phyloP scores from a whole-genome alignment of 2,113 vertebrate species.

The Entomyzon cyanotis region DNA sequence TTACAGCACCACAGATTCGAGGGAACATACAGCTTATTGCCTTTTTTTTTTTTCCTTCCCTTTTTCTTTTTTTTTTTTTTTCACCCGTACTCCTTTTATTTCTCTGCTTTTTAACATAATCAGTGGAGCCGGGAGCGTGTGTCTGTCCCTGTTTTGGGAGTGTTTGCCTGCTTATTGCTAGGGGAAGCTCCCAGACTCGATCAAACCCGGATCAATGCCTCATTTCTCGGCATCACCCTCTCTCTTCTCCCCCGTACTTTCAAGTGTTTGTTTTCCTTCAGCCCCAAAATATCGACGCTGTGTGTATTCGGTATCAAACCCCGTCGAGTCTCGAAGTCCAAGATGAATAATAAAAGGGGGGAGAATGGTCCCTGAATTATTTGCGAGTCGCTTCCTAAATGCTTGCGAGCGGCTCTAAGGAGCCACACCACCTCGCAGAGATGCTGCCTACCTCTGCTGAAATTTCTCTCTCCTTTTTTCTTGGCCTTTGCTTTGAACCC shows the following conservation, averaged over 20 bases:
- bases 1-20: conserved; percentile 21
- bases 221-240: conserved; percentile 4
- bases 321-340: neutral
- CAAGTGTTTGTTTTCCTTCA: neutral
- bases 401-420: neutral
- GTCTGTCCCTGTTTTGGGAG: neutral
- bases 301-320: neutral
- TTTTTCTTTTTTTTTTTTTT: neutral
- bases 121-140: neutral
- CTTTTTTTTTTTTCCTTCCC: no score
- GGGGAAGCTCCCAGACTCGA: conserved; percentile 8
- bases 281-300: neutral
- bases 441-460: conserved; percentile 27
- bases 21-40: neutral
- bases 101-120: neutral
- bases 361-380: neutral
- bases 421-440: neutral
- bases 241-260: neutral
- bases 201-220: conserved; percentile 25
- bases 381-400: neutral
- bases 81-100: neutral
- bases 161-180: neutral
- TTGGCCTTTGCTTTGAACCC: conserved; percentile 35
- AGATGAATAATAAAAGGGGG: neutral
- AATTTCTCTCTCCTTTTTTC: conserved; percentile 1